phyloP scores from a whole-genome alignment of 1,140 invertebrate species.

The Cherax quadricarinatus region DNA sequence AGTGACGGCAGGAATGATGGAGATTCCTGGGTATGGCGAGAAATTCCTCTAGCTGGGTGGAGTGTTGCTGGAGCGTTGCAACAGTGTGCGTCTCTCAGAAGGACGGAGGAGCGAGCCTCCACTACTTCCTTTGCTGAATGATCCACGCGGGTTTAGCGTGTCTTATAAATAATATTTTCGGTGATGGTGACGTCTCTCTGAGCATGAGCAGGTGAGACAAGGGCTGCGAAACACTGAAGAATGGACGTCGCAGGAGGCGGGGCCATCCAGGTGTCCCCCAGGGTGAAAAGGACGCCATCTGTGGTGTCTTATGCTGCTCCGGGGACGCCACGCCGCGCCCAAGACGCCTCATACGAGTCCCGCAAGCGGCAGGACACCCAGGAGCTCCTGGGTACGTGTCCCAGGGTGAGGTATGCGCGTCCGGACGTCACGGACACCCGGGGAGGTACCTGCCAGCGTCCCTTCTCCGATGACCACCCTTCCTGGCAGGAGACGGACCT shows the following conservation, averaged over 20 bases:
- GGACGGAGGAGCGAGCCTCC: no score
- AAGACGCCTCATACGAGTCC: background rate
- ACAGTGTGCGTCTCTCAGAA: no score
- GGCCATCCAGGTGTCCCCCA: background rate
- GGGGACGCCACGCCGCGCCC: background rate
- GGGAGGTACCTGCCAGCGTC: background rate
- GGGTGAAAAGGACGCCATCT: background rate
- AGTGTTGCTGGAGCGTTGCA: no score
- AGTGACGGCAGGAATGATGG: no score
- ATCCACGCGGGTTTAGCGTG: no score
- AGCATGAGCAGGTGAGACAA: no score
- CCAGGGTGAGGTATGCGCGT: conserved; percentile 14
- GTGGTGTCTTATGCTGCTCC: background rate
- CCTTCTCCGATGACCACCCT: background rate
- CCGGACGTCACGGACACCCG: conserved; percentile 10
- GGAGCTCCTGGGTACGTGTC: background rate
- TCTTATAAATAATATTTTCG: no score
- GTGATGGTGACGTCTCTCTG: no score
- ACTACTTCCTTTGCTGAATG: no score
- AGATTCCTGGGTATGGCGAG: no score
- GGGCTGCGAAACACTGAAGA: background rate
- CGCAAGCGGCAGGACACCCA: background rate
- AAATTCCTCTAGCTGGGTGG: no score
- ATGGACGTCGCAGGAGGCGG: background rate
- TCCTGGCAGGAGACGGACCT: conserved; percentile 11